phyloP scores from a whole-genome alignment of 2,113 vertebrate genomes.

The Cariama cristata region DNA sequence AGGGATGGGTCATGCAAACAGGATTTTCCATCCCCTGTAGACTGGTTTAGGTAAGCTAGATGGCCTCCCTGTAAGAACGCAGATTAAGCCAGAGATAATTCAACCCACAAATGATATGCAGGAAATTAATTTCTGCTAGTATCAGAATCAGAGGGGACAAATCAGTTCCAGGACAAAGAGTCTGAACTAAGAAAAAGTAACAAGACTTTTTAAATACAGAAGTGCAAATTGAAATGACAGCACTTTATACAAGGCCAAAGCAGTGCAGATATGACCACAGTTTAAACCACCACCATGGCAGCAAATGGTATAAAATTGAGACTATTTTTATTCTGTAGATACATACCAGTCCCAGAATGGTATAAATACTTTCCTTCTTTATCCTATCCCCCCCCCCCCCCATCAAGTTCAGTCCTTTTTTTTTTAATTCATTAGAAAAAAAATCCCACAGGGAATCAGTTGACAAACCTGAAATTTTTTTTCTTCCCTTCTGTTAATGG shows the following conservation, averaged over 20 bases:
- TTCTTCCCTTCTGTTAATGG: background rate
- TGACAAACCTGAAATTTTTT: background rate
- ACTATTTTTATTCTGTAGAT: background rate
- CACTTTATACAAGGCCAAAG: background rate
- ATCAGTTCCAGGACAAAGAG: background rate
- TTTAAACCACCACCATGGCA: background rate
- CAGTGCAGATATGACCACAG: background rate
- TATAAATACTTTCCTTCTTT: background rate
- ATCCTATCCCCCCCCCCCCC: rapidly evolving
- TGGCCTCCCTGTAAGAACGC: background rate
- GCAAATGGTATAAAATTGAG: background rate
- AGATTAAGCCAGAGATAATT: background rate
- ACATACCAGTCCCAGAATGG: background rate
- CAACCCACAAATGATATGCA: background rate
- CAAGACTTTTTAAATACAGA: background rate
- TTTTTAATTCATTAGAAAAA: background rate
- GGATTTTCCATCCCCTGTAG: background rate
- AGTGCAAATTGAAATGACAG: background rate
- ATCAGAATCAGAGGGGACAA: background rate
- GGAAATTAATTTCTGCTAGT: background rate
- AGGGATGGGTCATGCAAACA: rapidly evolving
- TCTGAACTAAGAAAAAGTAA: background rate
- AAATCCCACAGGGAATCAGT: constrained; percentile 28
- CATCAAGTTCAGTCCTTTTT: background rate
- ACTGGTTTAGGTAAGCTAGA: background rate